A percentile compares a stretch with the other conserved stretches of the same genome.
Conservation (phyloP, 2,888 invertebrate species). For the Lydus trimaculatus region DNA sequence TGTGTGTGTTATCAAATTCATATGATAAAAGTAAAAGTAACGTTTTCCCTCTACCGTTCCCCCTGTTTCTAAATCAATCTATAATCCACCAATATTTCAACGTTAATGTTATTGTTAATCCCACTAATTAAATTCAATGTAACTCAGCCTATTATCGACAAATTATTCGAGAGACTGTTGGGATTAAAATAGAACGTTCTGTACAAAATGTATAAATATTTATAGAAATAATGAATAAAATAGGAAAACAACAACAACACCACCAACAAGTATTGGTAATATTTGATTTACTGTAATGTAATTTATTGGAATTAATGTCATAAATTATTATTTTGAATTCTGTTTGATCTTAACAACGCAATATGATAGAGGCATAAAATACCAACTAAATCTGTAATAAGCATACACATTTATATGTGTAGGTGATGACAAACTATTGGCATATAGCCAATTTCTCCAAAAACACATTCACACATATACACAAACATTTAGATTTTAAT, state of each 20-base stretch:
- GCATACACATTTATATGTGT: background rate
- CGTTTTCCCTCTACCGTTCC: background rate
- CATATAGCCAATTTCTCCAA: background rate
- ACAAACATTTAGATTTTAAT: background rate
- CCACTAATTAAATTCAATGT: background rate
- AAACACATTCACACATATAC: background rate
- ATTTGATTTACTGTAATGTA: background rate
- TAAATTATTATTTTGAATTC: background rate
- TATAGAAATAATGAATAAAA: background rate
- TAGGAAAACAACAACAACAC: background rate
- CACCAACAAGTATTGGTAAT: background rate
- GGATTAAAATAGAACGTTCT: background rate
- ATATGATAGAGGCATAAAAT: background rate
- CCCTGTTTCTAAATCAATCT: background rate
- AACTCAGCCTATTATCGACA: background rate
- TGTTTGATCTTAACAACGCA: slow-evolving; percentile 7
- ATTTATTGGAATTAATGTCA: background rate
- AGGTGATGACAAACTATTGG: background rate
- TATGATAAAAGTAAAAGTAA: background rate
- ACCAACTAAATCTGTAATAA: slow-evolving; percentile 1
- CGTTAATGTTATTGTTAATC: background rate
- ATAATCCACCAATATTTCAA: background rate
- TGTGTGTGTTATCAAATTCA: background rate
- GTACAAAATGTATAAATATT: slow-evolving; percentile 4
- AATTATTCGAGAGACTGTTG: background rate